Evolutionary conservation across 2,797 vertebrate species (phyloP).

Genomic region (Betta splendens): DNA sequence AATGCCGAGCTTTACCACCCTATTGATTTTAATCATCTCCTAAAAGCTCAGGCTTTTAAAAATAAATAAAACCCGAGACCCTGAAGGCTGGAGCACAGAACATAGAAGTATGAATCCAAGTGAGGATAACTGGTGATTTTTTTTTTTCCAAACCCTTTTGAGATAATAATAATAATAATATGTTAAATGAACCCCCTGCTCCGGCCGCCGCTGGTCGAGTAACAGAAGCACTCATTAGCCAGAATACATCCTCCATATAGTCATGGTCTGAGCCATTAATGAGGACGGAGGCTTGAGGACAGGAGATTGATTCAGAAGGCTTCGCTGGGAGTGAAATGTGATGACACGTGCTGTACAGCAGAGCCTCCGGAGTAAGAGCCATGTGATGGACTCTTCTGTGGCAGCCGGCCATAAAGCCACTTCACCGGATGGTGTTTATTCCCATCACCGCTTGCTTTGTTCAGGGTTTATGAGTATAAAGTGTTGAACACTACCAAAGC

Average conservation of each 20-base stretch:
- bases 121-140: constrained; percentile 32
- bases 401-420: constrained; percentile 1
- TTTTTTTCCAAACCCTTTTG: constrained; percentile 15
- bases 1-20: constrained; percentile 64
- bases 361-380: constrained; percentile 10
- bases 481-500: not conserved
- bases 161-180: constrained; percentile 67
- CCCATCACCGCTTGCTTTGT: not conserved
- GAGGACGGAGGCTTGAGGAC: constrained; percentile 52
- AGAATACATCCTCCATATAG: constrained; percentile 43
- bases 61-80: constrained; percentile 51
- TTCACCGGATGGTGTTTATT: not conserved
- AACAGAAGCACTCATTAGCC: constrained; percentile 61
- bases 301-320: constrained; percentile 53
- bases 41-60: constrained; percentile 56
- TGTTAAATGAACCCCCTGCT: constrained; percentile 54
- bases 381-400: not conserved
- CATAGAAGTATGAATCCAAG: constrained; percentile 38
- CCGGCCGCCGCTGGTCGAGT: constrained; percentile 54
- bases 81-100: constrained; percentile 32
- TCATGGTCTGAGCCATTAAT: constrained; percentile 50
- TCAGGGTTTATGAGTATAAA: not conserved
- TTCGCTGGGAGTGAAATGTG: constrained; percentile 31
- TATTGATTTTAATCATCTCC: constrained; percentile 81
- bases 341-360: constrained; percentile 22